Conservation (phyloP, 2,888 invertebrate species). For the Metacarcinus magister region DNA sequence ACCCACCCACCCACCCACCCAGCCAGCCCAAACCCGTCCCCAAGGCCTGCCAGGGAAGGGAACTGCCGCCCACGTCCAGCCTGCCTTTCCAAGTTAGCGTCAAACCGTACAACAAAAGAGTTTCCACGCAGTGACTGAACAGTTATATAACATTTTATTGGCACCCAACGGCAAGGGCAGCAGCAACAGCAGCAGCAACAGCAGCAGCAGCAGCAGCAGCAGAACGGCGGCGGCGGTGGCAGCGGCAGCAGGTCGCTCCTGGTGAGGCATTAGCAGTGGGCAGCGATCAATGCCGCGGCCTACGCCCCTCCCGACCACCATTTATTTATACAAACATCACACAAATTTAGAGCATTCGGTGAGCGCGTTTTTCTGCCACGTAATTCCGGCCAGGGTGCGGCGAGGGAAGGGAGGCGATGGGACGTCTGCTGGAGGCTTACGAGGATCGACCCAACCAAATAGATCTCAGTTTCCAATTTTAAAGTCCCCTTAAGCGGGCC, state of each 20-base stretch:
- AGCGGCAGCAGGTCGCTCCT: not conserved
- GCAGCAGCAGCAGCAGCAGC: no score
- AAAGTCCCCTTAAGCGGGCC: no score
- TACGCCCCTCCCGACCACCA: conserved; percentile 10
- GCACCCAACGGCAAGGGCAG: not conserved
- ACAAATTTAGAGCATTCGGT: not conserved
- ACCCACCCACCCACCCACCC: no score
- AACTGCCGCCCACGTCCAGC: not conserved
- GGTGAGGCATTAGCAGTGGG: conserved; percentile 22
- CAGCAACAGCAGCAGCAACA: no score
- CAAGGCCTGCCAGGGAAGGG: not conserved
- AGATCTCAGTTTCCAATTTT: no score
- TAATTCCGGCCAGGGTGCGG: no score
- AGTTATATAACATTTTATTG: not conserved
- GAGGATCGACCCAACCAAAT: no score
- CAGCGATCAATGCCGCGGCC: conserved; percentile 39
- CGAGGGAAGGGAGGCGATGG: no score
- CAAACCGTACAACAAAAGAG: not conserved
- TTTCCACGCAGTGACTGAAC: no score
- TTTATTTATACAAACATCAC: conserved; percentile 15
- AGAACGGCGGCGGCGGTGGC: not conserved
- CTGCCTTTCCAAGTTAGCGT: not conserved
- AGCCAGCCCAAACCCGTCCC: not conserved
- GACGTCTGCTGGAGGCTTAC: no score
- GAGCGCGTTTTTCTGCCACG: no score